These are phyloP conservation scores for Drosophila elegans DNA, from an alignment of 1,140 invertebrate genomes.

Conservation along the genomic window DNA sequence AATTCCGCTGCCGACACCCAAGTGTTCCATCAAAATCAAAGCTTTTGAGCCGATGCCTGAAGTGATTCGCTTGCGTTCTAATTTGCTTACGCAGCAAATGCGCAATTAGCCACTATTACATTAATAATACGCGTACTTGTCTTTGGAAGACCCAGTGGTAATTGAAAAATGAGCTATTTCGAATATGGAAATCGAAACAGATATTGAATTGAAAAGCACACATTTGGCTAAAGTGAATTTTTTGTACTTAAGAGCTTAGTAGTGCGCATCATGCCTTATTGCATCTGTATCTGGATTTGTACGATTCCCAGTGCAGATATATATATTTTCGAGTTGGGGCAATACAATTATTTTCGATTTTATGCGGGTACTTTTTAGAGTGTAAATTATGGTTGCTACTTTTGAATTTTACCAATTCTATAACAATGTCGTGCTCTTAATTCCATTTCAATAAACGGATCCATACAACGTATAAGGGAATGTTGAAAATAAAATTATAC, in stretches of 20 bases:
- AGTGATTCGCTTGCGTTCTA: constrained; percentile 68
- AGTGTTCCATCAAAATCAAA: constrained; percentile 79
- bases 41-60: constrained; percentile 76
- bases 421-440: too few species aligned
- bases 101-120: constrained; percentile 81
- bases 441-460: too few species aligned
- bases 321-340: too few species aligned
- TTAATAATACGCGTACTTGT: constrained; percentile 81
- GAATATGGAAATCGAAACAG: constrained; percentile 49
- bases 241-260: constrained; percentile 75
- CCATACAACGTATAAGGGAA: too few species aligned
- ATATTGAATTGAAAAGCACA: constrained; percentile 74
- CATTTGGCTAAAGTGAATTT: constrained; percentile 76
- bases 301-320: too few species aligned
- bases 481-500: too few species aligned
- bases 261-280: constrained; percentile 44
- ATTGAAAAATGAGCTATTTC: constrained; percentile 61
- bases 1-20: constrained; percentile 44
- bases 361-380: too few species aligned
- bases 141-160: constrained; percentile 38
- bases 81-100: constrained; percentile 68
- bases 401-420: too few species aligned
- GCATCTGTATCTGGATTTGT: constrained; percentile 12
- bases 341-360: too few species aligned
- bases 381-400: too few species aligned